phyloP scores from a whole-genome alignment of 2,113 vertebrate species.

The Apus apus region DNA sequence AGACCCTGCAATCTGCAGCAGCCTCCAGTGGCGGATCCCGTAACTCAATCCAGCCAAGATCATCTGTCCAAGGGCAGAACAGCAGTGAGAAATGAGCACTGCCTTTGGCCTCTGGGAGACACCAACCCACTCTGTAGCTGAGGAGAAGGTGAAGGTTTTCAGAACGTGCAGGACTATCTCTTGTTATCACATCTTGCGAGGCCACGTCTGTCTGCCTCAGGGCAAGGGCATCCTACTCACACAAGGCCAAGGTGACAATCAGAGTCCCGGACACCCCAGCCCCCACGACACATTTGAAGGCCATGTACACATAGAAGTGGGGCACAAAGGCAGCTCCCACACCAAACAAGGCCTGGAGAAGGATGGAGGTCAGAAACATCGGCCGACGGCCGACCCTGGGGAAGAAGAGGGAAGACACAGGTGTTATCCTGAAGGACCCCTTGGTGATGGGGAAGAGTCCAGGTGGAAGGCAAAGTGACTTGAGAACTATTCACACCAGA shows the following conservation, averaged over 20 bases:
- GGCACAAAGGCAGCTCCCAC: conserved; percentile 76
- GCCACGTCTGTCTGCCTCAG: background rate
- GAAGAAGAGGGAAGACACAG: background rate
- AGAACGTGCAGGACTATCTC: rapidly evolving
- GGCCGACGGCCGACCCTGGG: conserved; percentile 82
- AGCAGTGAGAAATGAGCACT: conserved; percentile 70
- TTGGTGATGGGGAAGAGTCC: background rate
- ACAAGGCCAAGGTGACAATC: conserved; percentile 70
- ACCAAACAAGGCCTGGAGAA: conserved; percentile 67
- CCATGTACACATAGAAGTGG: conserved; percentile 79
- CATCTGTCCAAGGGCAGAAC: conserved; percentile 75
- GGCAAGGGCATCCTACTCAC: conserved; percentile 54
- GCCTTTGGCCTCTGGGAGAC: conserved; percentile 71
- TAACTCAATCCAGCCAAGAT: conserved; percentile 80
- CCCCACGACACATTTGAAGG: conserved; percentile 77
- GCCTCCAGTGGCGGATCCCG: conserved; percentile 80
- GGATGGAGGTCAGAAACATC: conserved; percentile 70
- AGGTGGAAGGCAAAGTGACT: background rate
- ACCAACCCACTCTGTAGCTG: conserved; percentile 88
- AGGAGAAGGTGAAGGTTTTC: background rate
- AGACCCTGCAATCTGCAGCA: conserved; percentile 80
- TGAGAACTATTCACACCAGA: background rate
- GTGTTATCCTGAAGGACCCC: background rate
- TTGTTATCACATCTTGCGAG: background rate
- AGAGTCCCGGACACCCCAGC: conserved; percentile 65